These are phyloP conservation scores for Potorous gilbertii DNA, from an alignment of 2,797 vertebrate species.

Conservation along the genomic window DNA sequence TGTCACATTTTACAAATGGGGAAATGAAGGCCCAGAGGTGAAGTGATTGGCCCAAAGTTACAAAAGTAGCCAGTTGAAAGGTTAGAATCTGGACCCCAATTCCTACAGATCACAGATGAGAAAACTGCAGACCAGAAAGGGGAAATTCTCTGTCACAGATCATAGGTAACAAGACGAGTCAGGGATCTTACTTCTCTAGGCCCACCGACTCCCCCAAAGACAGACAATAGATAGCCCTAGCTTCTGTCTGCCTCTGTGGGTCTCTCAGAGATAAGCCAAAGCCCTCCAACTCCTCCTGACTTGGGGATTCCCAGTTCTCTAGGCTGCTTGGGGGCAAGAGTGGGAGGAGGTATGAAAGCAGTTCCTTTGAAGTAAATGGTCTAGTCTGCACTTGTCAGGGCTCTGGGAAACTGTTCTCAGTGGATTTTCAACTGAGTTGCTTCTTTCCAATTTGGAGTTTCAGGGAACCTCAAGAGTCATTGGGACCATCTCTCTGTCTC, in stretches of 20 bases:
- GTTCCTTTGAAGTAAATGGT: neutral
- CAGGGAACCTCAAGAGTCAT: neutral
- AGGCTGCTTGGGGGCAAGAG: neutral
- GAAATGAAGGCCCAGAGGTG: neutral
- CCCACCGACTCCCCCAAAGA: neutral
- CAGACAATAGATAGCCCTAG: neutral
- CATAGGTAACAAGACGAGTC: neutral
- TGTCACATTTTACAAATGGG: neutral
- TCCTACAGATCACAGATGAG: neutral
- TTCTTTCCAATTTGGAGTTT: neutral
- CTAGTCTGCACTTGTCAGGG: fast-evolving
- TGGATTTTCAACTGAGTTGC: neutral
- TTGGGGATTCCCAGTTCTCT: neutral
- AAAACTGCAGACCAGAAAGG: neutral
- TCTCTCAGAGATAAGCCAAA: neutral
- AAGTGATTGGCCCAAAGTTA: neutral
- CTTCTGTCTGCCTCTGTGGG: fast-evolving
- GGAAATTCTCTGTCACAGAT: neutral
- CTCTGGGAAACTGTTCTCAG: neutral
- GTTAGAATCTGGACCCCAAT: neutral
- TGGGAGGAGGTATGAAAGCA: neutral
- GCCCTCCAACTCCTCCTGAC: neutral
- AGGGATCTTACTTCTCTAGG: neutral
- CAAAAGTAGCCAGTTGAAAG: neutral
- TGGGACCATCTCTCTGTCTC: neutral